Evolutionary conservation across 35 echinoderm and acorn worm genomes (phyloP).

Genomic region (Chiridota heheva): DNA sequence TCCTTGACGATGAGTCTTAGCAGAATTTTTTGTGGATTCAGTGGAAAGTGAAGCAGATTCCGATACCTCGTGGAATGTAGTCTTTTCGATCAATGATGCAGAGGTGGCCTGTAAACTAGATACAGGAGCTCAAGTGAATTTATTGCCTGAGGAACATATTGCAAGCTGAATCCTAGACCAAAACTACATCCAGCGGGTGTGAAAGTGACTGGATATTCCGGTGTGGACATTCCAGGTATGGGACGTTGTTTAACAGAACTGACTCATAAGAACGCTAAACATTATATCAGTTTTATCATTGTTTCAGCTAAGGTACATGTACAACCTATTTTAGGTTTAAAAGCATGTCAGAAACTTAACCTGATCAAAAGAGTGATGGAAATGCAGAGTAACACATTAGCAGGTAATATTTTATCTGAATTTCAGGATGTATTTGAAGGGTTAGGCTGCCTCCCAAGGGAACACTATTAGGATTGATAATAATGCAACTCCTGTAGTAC

Average conservation of each 20-base stretch:
- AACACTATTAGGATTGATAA: constrained; percentile 17
- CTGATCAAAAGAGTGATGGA: neutral
- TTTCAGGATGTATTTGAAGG: constrained; percentile 49
- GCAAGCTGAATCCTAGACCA: neutral
- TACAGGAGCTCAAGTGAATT: constrained; percentile 23
- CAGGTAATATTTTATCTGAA: neutral
- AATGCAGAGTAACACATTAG: neutral
- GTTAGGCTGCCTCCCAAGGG: constrained; percentile 38
- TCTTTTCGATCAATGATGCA: neutral
- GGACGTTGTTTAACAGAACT: constrained; percentile 11
- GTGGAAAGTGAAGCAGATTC: neutral
- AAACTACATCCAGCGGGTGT: neutral
- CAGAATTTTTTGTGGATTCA: constrained; percentile 26
- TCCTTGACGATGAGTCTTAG: neutral
- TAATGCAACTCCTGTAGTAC: constrained; percentile 1
- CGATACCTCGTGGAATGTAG: neutral
- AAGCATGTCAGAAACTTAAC: constrained; percentile 16
- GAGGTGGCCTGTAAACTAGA: constrained; percentile 27
- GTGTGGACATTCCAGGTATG: neutral
- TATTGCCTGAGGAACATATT: neutral
- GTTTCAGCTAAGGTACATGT: constrained; percentile 10
- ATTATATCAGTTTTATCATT: constrained; percentile 3
- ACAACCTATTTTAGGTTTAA: constrained; percentile 10
- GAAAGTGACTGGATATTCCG: constrained; percentile 1
- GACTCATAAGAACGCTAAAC: neutral